Evolutionary conservation across 1,140 invertebrate species (phyloP).

Genomic region (Dermatophagoides farinae): DNA sequence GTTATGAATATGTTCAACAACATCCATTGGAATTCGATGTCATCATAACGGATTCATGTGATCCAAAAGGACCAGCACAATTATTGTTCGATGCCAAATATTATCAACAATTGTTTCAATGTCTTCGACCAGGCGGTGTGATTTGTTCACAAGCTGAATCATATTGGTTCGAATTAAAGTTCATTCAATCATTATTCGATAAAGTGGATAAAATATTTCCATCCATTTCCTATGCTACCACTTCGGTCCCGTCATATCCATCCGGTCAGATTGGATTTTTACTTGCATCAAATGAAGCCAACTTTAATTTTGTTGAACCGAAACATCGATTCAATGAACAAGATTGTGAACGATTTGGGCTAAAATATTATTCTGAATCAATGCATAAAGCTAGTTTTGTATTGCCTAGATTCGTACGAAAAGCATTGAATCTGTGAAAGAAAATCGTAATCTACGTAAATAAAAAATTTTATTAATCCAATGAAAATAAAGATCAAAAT

Average conservation of each 20-base stretch:
- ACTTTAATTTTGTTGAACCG: slow-evolving; percentile 49
- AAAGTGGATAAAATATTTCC: slow-evolving; percentile 55
- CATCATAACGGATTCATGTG: slow-evolving; percentile 89
- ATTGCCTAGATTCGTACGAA: slow-evolving; percentile 54
- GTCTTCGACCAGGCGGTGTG: slow-evolving; percentile 61
- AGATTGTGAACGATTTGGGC: slow-evolving; percentile 44
- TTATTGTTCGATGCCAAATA: slow-evolving; percentile 55
- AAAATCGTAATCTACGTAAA: too few relatives aligned
- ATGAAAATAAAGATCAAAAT: too few relatives aligned
- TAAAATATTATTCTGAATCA: slow-evolving; percentile 65
- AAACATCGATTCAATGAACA: slow-evolving; percentile 38
- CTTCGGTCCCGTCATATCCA: slow-evolving; percentile 84
- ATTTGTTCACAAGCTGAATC: slow-evolving; percentile 67
- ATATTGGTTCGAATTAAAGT: slow-evolving; percentile 62
- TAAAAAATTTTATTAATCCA: too few relatives aligned
- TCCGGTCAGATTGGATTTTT: slow-evolving; percentile 87
- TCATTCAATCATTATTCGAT: slow-evolving; percentile 50
- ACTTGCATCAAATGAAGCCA: slow-evolving; percentile 43
- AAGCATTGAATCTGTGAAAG: slow-evolving; percentile 22
- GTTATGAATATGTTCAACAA: slow-evolving; percentile 77
- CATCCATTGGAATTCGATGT: slow-evolving; percentile 76
- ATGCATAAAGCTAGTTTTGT: slow-evolving; percentile 67
- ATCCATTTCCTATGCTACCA: slow-evolving; percentile 50
- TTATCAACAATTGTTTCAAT: slow-evolving; percentile 59
- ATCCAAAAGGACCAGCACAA: slow-evolving; percentile 35